phyloP scores from a whole-genome alignment of 2,888 invertebrate genomes.

The Altica lythri region DNA sequence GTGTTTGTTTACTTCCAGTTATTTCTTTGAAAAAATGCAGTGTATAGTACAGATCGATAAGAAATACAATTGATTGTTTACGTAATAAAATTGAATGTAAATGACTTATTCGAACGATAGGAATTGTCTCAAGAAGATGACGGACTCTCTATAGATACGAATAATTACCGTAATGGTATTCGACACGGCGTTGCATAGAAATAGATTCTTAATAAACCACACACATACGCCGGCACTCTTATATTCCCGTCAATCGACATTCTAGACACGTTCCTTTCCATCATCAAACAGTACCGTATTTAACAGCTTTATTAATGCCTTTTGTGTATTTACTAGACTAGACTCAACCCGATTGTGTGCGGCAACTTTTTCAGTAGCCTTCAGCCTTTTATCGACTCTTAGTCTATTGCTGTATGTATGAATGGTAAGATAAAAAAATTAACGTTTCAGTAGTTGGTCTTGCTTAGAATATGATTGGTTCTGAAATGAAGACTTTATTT shows the following conservation, averaged over 20 bases:
- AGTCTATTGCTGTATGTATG: too few species aligned
- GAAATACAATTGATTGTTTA: too few species aligned
- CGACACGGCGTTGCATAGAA: constrained; percentile 15
- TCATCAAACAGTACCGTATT: constrained; percentile 39
- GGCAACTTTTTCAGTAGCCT: constrained; percentile 14
- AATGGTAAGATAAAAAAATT: too few species aligned
- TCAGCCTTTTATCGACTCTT: too few species aligned
- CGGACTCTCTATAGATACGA: constrained; percentile 9
- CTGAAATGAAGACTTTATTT: too few species aligned
- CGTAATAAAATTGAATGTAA: too few species aligned
- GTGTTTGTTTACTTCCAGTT: too few species aligned
- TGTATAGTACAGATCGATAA: too few species aligned
- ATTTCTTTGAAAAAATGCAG: too few species aligned
- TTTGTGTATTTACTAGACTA: constrained; percentile 37
- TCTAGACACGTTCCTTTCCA: constrained; percentile 25
- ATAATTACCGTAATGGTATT: constrained; percentile 19
- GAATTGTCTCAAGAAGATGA: constrained; percentile 10
- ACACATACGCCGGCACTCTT: constrained; percentile 22
- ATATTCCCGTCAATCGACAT: constrained; percentile 17
- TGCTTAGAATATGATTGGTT: too few species aligned
- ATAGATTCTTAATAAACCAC: constrained; percentile 23
- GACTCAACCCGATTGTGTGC: constrained; percentile 23
- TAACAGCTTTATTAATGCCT: constrained; percentile 44
- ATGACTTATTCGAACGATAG: neutral
- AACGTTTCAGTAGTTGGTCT: too few species aligned